A percentile compares a stretch with the other conserved stretches of the same genome.
Evolutionary conservation across 1,140 invertebrate species (phyloP).

Genomic region (Spodoptera frugiperda): DNA sequence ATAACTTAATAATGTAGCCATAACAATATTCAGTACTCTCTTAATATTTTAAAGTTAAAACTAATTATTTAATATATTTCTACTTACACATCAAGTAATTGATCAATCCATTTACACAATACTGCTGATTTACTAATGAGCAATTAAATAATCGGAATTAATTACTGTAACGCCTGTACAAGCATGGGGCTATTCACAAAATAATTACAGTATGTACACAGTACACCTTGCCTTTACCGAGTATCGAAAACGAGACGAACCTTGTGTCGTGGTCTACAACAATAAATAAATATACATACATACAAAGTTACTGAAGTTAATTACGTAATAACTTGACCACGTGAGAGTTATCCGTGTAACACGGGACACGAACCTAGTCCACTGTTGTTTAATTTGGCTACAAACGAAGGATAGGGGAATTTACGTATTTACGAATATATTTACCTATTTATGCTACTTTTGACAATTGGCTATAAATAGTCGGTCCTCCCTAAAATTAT

Average conservation of each 20-base stretch:
- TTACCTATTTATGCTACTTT: too few relatives aligned
- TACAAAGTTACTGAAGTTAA: too few relatives aligned
- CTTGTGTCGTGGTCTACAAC: neutral
- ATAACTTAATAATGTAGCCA: conserved; percentile 59
- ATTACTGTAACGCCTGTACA: conserved; percentile 5
- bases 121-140: conserved; percentile 73
- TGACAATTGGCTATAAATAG: too few relatives aligned
- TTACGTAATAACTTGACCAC: conserved; percentile 10
- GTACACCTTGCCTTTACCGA: neutral
- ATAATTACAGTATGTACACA: conserved; percentile 20
- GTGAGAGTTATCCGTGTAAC: neutral
- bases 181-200: conserved; percentile 14
- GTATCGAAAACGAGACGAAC: conserved; percentile 9
- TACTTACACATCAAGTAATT: conserved; percentile 64
- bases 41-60: conserved; percentile 62
- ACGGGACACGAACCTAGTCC: too few relatives aligned
- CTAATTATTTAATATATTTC: conserved; percentile 53
- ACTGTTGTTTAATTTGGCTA: too few relatives aligned
- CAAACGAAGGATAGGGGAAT: too few relatives aligned
- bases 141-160: conserved; percentile 58
- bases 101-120: conserved; percentile 71
- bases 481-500: too few relatives aligned
- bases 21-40: conserved; percentile 79
- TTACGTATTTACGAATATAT: too few relatives aligned
- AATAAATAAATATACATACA: neutral